phyloP scores from a whole-genome alignment of 2,113 vertebrate genomes.

The Cochlearius cochlearius region DNA sequence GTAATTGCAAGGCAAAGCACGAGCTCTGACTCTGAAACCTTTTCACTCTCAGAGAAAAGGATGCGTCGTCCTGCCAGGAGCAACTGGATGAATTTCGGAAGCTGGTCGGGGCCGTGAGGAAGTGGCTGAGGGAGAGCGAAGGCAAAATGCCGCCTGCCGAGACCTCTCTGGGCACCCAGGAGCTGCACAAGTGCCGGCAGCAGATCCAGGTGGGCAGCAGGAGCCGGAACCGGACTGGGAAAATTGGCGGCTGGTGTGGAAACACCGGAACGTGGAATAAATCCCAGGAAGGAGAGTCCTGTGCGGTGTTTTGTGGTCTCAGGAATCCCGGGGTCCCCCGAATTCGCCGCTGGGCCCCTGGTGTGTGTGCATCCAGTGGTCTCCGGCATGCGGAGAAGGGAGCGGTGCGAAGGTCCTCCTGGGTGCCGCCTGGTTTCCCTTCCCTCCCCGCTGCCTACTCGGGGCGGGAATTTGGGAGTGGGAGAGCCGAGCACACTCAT shows the following conservation, averaged over 20 bases:
- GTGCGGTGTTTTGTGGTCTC: background rate
- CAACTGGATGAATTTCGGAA: constrained; percentile 78
- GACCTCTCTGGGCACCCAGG: constrained; percentile 79
- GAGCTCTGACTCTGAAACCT: constrained; percentile 36
- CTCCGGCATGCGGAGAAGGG: background rate
- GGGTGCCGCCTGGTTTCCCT: background rate
- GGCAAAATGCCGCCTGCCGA: constrained; percentile 82
- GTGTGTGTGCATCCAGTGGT: background rate
- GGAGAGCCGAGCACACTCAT: fast-evolving
- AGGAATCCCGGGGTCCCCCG: background rate
- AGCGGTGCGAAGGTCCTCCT: background rate
- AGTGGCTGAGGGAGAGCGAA: constrained; percentile 90
- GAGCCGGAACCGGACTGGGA: background rate
- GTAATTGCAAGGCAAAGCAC: constrained; percentile 45
- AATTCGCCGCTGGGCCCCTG: background rate
- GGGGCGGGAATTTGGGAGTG: background rate
- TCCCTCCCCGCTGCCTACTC: background rate
- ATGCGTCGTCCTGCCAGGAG: constrained; percentile 77
- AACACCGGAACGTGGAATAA: background rate
- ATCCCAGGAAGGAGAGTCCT: background rate
- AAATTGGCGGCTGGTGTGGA: background rate
- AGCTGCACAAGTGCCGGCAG: constrained; percentile 84
- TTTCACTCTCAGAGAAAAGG: constrained; percentile 73
- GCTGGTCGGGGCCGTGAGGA: constrained; percentile 75
- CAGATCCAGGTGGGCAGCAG: constrained; percentile 82